phyloP scores from a whole-genome alignment of 1,140 invertebrate species.

The Trypoxylus dichotomus region DNA sequence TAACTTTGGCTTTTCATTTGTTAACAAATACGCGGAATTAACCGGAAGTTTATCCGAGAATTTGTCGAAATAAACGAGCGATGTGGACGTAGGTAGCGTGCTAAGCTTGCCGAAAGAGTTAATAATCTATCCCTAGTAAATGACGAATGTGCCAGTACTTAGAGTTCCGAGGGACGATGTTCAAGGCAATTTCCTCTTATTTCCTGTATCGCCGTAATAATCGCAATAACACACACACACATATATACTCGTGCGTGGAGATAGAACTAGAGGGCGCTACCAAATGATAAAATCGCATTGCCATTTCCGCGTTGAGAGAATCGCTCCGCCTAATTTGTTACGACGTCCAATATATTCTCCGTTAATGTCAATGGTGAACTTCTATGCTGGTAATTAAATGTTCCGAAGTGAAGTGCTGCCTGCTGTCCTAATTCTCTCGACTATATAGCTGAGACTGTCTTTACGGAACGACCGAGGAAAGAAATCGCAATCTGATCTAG shows the following conservation, averaged over 20 bases:
- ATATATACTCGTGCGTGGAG: too few species aligned
- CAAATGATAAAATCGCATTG: constrained; percentile 8
- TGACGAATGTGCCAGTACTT: background rate
- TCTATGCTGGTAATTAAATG: constrained; percentile 8
- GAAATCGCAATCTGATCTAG: background rate
- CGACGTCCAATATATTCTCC: constrained; percentile 15
- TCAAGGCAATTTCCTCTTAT: constrained; percentile 1
- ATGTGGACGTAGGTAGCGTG: background rate
- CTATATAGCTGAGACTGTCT: background rate
- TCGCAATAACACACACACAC: background rate
- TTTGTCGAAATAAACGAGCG: background rate
- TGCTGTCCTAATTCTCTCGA: background rate
- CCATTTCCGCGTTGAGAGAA: constrained; percentile 5
- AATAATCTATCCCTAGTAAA: background rate
- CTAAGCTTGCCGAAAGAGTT: background rate
- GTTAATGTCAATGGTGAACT: constrained; percentile 24
- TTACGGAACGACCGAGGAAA: background rate
- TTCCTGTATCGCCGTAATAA: constrained; percentile 9
- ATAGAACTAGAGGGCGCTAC: background rate
- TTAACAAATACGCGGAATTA: background rate
- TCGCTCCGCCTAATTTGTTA: constrained; percentile 16
- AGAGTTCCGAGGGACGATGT: background rate
- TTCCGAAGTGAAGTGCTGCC: background rate
- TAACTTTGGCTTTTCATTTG: background rate
- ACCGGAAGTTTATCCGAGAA: background rate